Evolutionary conservation across 2,797 vertebrate species (phyloP).

Genomic region (Poeciliopsis paucimaculata): DNA sequence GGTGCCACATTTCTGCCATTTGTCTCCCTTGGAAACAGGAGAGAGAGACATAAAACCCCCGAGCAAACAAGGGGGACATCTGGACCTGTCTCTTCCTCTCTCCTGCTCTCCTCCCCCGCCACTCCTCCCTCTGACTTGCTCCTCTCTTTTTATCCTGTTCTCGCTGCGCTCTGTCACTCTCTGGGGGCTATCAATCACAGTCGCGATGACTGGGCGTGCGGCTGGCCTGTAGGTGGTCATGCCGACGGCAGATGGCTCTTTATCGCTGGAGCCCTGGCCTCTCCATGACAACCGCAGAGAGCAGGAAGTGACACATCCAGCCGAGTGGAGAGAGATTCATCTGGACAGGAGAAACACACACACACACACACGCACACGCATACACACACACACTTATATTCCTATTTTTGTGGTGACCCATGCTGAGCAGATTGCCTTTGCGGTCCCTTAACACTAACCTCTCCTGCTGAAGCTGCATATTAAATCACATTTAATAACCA

Average conservation of each 20-base stretch:
- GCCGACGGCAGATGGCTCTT: constrained; percentile 82
- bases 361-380: constrained; percentile 29
- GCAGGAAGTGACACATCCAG: constrained; percentile 82
- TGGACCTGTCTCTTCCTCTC: constrained; percentile 49
- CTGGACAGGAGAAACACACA: constrained; percentile 57
- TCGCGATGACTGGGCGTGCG: constrained; percentile 57
- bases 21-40: constrained; percentile 75
- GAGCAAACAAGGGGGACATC: constrained; percentile 73
- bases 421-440: constrained; percentile 2
- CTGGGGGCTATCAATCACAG: constrained; percentile 78
- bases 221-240: constrained; percentile 78
- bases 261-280: constrained; percentile 74
- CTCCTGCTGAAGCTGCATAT: constrained; percentile 3
- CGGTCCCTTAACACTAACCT: neutral
- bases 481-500: neutral
- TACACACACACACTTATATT: neutral
- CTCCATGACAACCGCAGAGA: constrained; percentile 77
- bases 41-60: constrained; percentile 66
- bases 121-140: constrained; percentile 11
- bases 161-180: constrained; percentile 55
- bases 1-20: constrained; percentile 74
- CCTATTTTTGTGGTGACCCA: constrained; percentile 6
- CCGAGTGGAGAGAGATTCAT: constrained; percentile 74
- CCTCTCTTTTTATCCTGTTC: constrained; percentile 25
- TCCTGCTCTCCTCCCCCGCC: constrained; percentile 12